phyloP scores from a whole-genome alignment of 1,140 invertebrate species.

The Hermatobates lingyangjiaoensis region DNA sequence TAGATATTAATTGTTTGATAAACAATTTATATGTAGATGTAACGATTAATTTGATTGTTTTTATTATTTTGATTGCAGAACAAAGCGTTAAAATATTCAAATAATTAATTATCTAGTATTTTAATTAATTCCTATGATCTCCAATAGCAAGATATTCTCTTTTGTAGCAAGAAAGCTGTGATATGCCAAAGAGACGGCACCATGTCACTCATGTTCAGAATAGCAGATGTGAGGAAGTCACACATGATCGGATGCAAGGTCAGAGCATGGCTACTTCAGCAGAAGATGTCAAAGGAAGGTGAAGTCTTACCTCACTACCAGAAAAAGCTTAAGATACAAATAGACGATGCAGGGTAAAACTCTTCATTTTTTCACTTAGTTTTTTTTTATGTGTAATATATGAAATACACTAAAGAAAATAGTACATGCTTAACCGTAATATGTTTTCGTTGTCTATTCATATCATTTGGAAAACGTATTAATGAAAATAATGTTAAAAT shows the following conservation, averaged over 20 bases:
- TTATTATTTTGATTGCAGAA: too few relatives aligned
- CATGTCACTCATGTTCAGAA: slow-evolving; percentile 37
- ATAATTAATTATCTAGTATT: too few relatives aligned
- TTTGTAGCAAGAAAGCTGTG: slow-evolving; percentile 25
- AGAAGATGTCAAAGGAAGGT: slow-evolving; percentile 18
- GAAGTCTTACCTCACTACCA: slow-evolving; percentile 17
- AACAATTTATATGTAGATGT: too few relatives aligned
- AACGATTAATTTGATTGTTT: too few relatives aligned
- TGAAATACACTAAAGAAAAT: too few relatives aligned
- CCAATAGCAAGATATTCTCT: too few relatives aligned
- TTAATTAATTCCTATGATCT: too few relatives aligned
- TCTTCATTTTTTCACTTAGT: not conserved
- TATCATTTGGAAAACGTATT: too few relatives aligned
- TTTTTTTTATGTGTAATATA: too few relatives aligned
- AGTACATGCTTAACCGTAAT: slow-evolving; percentile 18
- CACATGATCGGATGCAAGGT: slow-evolving; percentile 35
- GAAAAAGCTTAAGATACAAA: slow-evolving; percentile 14
- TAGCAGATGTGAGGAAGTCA: slow-evolving; percentile 34
- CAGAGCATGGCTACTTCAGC: slow-evolving; percentile 33
- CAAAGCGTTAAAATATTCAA: too few relatives aligned
- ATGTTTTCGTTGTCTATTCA: slow-evolving; percentile 14
- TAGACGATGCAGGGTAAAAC: slow-evolving; percentile 15
- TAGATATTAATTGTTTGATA: too few relatives aligned
- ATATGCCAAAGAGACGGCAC: slow-evolving; percentile 28
- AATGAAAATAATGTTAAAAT: too few relatives aligned